phyloP scores from a whole-genome alignment of 92 coral and sea anemone genomes.

The Umimayanthus chanpuru region DNA sequence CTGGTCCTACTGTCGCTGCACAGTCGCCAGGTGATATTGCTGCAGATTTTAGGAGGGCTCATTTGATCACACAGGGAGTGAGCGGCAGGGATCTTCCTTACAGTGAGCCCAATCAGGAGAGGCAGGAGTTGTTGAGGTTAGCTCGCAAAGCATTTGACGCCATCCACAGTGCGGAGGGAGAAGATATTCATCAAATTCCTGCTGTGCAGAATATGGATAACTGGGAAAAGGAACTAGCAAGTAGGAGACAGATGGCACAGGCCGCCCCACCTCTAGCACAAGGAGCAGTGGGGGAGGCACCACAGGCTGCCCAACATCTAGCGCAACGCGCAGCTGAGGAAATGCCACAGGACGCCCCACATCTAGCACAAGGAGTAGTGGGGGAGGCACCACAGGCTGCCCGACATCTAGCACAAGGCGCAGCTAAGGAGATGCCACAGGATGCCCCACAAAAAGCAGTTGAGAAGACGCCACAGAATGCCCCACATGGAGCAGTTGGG shows the following conservation, averaged over 20 bases:
- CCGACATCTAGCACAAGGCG: not conserved
- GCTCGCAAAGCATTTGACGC: not conserved
- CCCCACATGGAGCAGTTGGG: not conserved
- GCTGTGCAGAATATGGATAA: slow-evolving; percentile 21
- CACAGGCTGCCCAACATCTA: not conserved
- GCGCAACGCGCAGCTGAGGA: not conserved
- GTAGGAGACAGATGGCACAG: not conserved
- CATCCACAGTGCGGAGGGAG: slow-evolving; percentile 1
- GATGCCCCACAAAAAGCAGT: not conserved
- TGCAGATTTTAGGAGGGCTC: not conserved
- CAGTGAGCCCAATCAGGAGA: not conserved
- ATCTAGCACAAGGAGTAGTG: not conserved
- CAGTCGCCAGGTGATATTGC: not conserved
- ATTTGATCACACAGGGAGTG: not conserved
- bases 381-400: not conserved
- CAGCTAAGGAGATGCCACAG: not conserved
- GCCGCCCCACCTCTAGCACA: not conserved
- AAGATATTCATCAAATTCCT: slow-evolving; percentile 14
- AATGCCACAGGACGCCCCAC: not conserved
- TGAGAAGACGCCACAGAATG: not conserved
- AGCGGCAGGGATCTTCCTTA: not conserved
- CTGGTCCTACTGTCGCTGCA: not conserved
- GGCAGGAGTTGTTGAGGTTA: not conserved
- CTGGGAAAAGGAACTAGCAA: not conserved
- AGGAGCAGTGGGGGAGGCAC: not conserved